A percentile compares a stretch with the other conserved stretches of the same genome.
These are phyloP conservation scores for Calosoma granatense DNA, from an alignment of 1,140 invertebrate genomes.

Conservation along the genomic window DNA sequence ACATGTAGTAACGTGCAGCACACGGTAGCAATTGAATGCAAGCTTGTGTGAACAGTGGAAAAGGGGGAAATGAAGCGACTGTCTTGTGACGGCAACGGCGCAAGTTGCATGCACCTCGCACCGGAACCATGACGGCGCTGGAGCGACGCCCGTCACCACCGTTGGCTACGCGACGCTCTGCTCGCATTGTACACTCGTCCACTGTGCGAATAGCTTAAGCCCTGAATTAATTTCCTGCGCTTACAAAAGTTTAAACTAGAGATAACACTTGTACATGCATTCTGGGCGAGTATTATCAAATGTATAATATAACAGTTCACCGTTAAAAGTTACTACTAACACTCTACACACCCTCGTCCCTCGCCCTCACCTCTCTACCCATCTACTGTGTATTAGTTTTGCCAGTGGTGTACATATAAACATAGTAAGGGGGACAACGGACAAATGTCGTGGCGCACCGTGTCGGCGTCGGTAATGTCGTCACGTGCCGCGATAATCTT, in stretches of 20 bases:
- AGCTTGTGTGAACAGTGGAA: no score
- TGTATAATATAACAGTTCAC: neutral
- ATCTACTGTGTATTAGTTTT: no score
- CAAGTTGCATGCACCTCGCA: no score
- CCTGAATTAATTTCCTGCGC: constrained; percentile 4
- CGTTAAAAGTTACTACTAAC: neutral
- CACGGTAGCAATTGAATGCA: no score
- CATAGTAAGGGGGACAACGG: neutral
- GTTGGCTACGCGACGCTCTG: neutral
- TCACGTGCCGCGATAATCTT: neutral
- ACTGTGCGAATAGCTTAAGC: neutral
- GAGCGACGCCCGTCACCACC: neutral
- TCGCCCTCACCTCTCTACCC: no score
- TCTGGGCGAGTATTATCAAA: neutral
- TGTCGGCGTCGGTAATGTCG: neutral
- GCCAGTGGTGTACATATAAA: no score
- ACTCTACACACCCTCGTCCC: no score
- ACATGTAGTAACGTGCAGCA: no score
- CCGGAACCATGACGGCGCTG: no score
- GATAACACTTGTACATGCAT: neutral
- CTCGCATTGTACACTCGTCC: neutral
- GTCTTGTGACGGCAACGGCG: neutral
- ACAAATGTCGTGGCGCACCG: neutral
- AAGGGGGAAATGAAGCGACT: no score
- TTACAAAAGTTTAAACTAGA: constrained; percentile 5